Evolutionary conservation across 2,797 vertebrate genomes (phyloP), one percentile per base, ranked within the genome.

Genomic region (Hypotaenidia philippensis): DNA sequence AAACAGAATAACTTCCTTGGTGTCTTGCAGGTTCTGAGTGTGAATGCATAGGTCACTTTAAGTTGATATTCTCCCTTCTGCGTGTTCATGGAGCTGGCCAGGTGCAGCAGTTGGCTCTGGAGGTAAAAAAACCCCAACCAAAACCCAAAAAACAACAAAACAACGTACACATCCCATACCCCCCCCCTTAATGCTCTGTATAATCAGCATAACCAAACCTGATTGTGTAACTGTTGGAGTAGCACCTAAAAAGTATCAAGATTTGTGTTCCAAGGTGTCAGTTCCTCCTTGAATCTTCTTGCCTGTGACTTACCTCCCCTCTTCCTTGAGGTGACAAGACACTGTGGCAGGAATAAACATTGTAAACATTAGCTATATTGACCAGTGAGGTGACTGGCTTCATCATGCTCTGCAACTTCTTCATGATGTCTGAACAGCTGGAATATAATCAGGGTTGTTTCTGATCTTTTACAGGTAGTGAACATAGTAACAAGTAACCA

Each of bases 401-500:
- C 13, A 36, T 44, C 31, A 14, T 34, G 38, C 9, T 5, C 10
- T 57, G 16, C 1, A 2, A 65, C 86, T 92, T 78, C 61, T 44
- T 49, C 50, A 31, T 17, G 29, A 1, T 55, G 15, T 57, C 31
- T 71, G 50, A 47, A 71, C 31, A 80, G 34, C 34, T 83, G 63
- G 26, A n/a, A 29, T 56, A 5, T 72, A 69, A 75, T 63, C 8
- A 40, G 22, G 78, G 31, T 15, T 87, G 18, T 75, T 94, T 91
- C 55, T 84, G 68, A 7, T 91, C 63, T 94, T 86, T 97, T 95
- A 90, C 96, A 99, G 99, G 99, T 99, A 91, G 99, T 99, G 78
- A 99, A 99, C 95, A 99, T 99, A 40, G 99, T 99, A 87, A 99
- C 99, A 5, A 99, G 99, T 83, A 99, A 99, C 95, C 99, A 99